Percentiles rank a stretch among this genome's conserved stretches.
phyloP scores from a whole-genome alignment of 2,888 invertebrate species.

The Pogonocherus hispidulus region DNA sequence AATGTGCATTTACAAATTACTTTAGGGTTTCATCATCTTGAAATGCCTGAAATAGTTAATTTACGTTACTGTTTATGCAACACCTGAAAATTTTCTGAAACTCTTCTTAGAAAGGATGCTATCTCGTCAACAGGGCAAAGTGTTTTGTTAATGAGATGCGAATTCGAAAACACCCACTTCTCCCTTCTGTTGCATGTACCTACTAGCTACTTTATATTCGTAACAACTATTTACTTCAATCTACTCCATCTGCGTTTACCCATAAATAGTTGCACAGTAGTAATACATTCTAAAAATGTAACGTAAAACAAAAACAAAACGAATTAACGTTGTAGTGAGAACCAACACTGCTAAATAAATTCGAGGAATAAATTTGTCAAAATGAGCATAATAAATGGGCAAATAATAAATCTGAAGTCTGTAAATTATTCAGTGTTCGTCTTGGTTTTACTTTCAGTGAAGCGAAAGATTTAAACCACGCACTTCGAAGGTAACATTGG shows the following conservation, averaged over 20 bases:
- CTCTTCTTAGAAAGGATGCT: conserved; percentile 35
- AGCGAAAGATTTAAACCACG: conserved; percentile 64
- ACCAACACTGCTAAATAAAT: conserved; percentile 18
- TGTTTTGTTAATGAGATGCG: conserved; percentile 56
- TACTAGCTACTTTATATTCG: conserved; percentile 51
- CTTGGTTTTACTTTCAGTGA: conserved; percentile 61
- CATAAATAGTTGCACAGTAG: conserved; percentile 26
- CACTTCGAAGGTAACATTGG: conserved; percentile 60
- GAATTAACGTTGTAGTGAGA: conserved; percentile 9
- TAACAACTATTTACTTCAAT: conserved; percentile 43
- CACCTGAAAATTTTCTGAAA: conserved; percentile 15
- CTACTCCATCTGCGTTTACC: conserved; percentile 42
- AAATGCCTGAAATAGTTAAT: conserved; percentile 47
- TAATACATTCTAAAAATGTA: not conserved
- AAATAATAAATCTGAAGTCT: conserved; percentile 47
- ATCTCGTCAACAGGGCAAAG: conserved; percentile 40
- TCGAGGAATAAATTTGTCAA: conserved; percentile 28
- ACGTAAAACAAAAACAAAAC: conserved; percentile 1
- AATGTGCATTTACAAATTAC: conserved; percentile 55
- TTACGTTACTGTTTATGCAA: conserved; percentile 32
- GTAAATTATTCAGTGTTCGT: conserved; percentile 62
- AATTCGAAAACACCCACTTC: conserved; percentile 53
- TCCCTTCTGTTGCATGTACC: conserved; percentile 49
- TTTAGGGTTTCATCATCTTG: conserved; percentile 52
- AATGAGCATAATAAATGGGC: conserved; percentile 43